phyloP scores from a whole-genome alignment of 1,140 invertebrate species.

The Ganaspis sp. region DNA sequence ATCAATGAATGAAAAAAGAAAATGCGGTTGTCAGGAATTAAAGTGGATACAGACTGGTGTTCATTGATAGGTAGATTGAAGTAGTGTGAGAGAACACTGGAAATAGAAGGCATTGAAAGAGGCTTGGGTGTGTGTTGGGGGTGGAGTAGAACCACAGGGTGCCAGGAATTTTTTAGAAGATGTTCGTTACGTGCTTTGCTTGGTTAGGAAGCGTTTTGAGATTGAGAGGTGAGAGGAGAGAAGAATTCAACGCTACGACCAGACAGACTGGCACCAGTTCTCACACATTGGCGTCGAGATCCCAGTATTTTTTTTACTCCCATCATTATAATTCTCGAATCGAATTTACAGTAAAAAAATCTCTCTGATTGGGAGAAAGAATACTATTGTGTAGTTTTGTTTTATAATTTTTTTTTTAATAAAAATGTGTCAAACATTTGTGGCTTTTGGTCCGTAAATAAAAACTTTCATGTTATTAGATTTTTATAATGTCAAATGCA shows the following conservation, averaged over 20 bases:
- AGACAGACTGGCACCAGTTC: constrained; percentile 62
- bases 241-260: constrained; percentile 37
- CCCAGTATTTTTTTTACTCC: constrained; percentile 1
- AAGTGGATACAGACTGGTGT: constrained; percentile 28
- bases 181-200: constrained; percentile 51
- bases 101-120: constrained; percentile 28
- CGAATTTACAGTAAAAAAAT: background rate
- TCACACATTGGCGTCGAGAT: constrained; percentile 42
- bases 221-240: constrained; percentile 14
- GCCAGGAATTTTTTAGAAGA: constrained; percentile 62
- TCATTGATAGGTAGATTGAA: constrained; percentile 54
- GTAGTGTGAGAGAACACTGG: constrained; percentile 32
- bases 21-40: background rate
- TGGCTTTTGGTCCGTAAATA: too few species aligned
- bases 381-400: background rate
- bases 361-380: background rate
- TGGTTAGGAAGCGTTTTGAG: constrained; percentile 45
- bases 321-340: background rate
- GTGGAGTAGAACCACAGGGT: constrained; percentile 54
- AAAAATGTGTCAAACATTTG: too few species aligned
- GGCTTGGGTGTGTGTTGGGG: constrained; percentile 44
- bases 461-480: too few species aligned
- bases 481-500: too few species aligned
- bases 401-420: background rate
- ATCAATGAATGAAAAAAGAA: constrained; percentile 25